Evolutionary conservation across 1,140 invertebrate species (phyloP), one percentile per base, ranked within the genome.

Genomic region (Ephestia elutella): DNA sequence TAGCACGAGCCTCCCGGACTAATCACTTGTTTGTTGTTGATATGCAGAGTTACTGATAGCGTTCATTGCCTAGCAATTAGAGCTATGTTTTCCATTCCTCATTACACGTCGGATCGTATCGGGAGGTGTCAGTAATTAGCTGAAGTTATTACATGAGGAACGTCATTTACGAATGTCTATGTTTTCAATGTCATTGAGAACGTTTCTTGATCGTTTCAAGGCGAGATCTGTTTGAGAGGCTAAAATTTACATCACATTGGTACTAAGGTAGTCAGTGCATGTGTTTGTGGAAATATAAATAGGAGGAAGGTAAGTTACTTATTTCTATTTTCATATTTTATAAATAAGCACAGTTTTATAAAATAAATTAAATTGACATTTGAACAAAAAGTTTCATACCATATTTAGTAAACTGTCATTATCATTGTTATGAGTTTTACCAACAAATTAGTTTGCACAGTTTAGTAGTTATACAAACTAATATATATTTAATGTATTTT

Each of bases 31-130:
- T 17, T 44, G 38, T 44, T 44, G 5, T n/a, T 44, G 13, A 44
- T 15, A 44, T 44, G 13, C 32, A 17, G 15, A 44, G 32, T 35
- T 11, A 15, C 38, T 44, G 38, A 44, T 44, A 44, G 15, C 38
- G 38, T 44, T n/a, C 38, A 44, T 44, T 44, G 38, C 38, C 38
- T 44, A 8, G 13, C n/a, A 44, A 44, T 44, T 44, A 44, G 38
- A 44, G 38, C 38, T 17, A 15, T 44, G 38, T 44, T 44, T 35
- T 44, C 38, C 38, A 32, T 44, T 15, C 38, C 13, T 44, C 38
- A 44, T 44, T 44, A 44, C n/a, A 8, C 7, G n/a, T 15, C 2
- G 13, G n/a, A n/a, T 44, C n/a, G n/a, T 7, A 3, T 44, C 38
- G 13, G 38, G 32, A 35, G 32, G 32, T 44, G 38, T 44, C 3